Base-by-base conservation (phyloP, 2,888 invertebrate species). In the Pyrocoelia pectoralis region DNA sequence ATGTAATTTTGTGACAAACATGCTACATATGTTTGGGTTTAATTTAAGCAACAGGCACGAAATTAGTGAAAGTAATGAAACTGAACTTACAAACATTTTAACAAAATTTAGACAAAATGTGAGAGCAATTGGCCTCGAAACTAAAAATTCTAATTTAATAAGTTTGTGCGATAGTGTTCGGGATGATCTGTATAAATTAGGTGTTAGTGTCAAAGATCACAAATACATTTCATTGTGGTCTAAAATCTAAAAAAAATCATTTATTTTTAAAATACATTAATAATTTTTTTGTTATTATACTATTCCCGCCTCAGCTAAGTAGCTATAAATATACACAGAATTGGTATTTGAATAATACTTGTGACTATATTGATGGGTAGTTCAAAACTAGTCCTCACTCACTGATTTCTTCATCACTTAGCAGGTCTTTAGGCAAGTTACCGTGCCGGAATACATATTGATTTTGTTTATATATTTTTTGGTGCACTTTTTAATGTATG, bases 161-260 rank as follows among this genome's bases (percentile, higher is more conserved):
- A 79, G 76, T 65, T 85, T 88, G 13, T 92, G 92, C 81, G 93
- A 93, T 79, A 77, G 84, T 63, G 84, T 89, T 3, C 84, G 93
- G 65, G 83, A 86, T 72, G 82, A 87, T 76, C 82, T 92, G 73
- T 85, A 85, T 68, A 81, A 83, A 56, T 82, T 83, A 71, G 90
- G 90, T 64, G 82, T 93, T 71, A 84, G 85, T 77, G 83, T 93
- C 55, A 92, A 90, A 81, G 93, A 91, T 76, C 86, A 84, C 67
- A 85, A 84, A 69, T 85, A 86, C 66, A 80, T 82, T 17, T 84
- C 88, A 46, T 85, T 88, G 5, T 90, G 89, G 89, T 78, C 74
- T 29, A 69, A 65, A 65, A 33, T 33, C 28, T 29, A 8, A 51
- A 24, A n/a, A n/a, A n/a, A n/a, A n/a, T n/a, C n/a, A n/a, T n/a